Base-by-base conservation (phyloP, 2,888 invertebrate genomes). In the Ormyrus nitidulus region DNA sequence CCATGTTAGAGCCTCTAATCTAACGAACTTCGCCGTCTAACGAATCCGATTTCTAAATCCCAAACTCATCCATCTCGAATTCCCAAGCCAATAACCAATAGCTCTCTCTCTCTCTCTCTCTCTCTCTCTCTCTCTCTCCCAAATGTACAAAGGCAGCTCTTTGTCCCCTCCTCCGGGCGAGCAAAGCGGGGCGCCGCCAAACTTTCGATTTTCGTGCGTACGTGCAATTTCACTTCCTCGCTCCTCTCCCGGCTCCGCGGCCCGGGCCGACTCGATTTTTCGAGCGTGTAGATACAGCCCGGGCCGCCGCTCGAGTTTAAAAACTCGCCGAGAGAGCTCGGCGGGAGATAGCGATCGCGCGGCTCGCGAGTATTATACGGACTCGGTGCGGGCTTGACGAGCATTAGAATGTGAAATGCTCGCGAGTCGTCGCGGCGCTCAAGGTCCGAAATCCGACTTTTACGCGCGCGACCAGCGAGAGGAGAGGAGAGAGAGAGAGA, bases 361-460 rank as follows among this genome's bases (percentile, higher is more conserved):
- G 11, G 1, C 19, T 51, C 54, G 62, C 19, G 19, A 19, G 19
- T 19, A 19, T 19, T 19, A 19, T 19, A 19, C 19, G 19, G 19
- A 1, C 19, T 19, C 19, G 19, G 19, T 19, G 19, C 19, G 19
- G 19, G 19, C 19, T 19, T 2, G 19, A 6, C 19, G 68, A 61
- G 75, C 68, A 69, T 76, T 76, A 76, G 76, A 76, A 76, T 76
- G 76, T 76, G 68, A 76, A 76, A 76, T 58, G 56, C 65, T 19
- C 19, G 19, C 19, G 19, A 19, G 19, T 19, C 19, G 19, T 19
- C 19, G 19, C 19, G 19, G 19, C 19, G 19, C 19, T 19, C 19
- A 8, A 6, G 46, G 68, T 5, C n/a, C 7, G 6, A 53, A 2
- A 19, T 19, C 13, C 7, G 49, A 62, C 61, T 46, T 9, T 9